Evolutionary conservation across 1,140 invertebrate genomes (phyloP).

Genomic region (Pteromalus puparum): DNA sequence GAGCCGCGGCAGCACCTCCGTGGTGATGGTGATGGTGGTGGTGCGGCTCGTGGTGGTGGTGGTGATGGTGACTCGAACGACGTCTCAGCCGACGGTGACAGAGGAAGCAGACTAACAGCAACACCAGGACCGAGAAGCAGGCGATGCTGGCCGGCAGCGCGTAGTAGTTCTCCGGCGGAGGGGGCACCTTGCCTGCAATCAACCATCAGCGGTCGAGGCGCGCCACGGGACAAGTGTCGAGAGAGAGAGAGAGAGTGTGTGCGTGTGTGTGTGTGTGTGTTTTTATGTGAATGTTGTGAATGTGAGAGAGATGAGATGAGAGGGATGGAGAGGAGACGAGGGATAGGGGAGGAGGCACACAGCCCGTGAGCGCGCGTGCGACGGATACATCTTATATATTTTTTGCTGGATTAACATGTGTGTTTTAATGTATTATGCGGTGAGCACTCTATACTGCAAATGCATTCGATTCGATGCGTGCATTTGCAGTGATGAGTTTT

Average conservation of each 20-base stretch:
- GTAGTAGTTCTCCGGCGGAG: constrained; percentile 70
- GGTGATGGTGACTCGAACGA: constrained; percentile 1
- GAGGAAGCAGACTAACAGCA: constrained; percentile 66
- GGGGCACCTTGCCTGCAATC: constrained; percentile 70
- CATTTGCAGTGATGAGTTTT: not conserved
- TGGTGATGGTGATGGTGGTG: constrained; percentile 27
- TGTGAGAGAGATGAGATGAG: not conserved
- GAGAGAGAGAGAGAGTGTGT: not conserved
- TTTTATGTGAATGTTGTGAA: not conserved
- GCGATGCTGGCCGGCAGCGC: constrained; percentile 66
- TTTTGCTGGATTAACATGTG: too few species aligned
- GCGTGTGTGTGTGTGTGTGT: not conserved
- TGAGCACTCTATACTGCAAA: not conserved
- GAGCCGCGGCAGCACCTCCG: constrained; percentile 56
- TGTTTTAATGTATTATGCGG: too few species aligned
- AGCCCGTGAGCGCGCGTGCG: constrained; percentile 34
- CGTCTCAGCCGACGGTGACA: constrained; percentile 66
- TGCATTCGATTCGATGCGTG: not conserved
- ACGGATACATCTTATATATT: not conserved
- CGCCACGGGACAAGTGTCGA: constrained; percentile 30
- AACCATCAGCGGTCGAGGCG: constrained; percentile 25
- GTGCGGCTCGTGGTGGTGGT: constrained; percentile 21
- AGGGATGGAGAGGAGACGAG: too few species aligned
- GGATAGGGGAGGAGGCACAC: not conserved
- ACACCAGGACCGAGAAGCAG: constrained; percentile 63